A percentile compares a stretch with the other conserved stretches of the same genome.
These are phyloP conservation scores for Aleadryas rufinucha DNA, from an alignment of 2,113 vertebrate genomes.

Conservation along the genomic window DNA sequence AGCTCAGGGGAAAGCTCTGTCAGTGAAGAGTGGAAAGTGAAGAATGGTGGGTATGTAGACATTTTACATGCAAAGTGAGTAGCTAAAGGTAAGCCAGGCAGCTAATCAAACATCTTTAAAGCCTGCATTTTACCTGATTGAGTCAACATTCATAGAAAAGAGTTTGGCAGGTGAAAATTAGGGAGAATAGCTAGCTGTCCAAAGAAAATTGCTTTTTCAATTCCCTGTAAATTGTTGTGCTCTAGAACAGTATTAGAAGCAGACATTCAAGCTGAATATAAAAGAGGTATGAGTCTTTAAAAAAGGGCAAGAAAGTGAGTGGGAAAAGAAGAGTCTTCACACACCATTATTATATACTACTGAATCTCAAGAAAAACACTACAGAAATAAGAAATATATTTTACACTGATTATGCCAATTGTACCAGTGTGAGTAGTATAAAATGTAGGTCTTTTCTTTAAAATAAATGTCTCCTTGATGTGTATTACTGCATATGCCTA, in stretches of 20 bases:
- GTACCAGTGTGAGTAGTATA: neutral
- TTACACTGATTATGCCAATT: neutral
- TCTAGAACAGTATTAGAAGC: constrained; percentile 39
- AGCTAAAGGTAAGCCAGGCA: constrained; percentile 27
- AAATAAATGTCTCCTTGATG: neutral
- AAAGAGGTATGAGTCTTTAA: neutral
- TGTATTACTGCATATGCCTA: neutral
- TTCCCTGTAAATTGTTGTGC: constrained; percentile 57
- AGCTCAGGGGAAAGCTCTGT: neutral
- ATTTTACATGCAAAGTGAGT: constrained; percentile 25
- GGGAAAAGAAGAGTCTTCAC: neutral
- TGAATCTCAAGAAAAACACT: neutral
- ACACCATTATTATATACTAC: neutral
- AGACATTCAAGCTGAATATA: constrained; percentile 17
- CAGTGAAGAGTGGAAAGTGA: neutral
- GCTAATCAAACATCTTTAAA: constrained; percentile 62
- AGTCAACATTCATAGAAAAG: constrained; percentile 48
- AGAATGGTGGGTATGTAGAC: neutral
- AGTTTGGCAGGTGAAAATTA: constrained; percentile 64
- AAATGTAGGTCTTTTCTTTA: neutral
- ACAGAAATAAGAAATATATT: neutral
- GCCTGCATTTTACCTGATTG: constrained; percentile 45
- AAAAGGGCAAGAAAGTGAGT: neutral
- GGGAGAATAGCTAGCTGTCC: constrained; percentile 51
- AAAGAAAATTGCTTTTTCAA: constrained; percentile 64